These are phyloP conservation scores for Nilaparvata lugens DNA, from an alignment of 1,140 invertebrate genomes.

Conservation along the genomic window DNA sequence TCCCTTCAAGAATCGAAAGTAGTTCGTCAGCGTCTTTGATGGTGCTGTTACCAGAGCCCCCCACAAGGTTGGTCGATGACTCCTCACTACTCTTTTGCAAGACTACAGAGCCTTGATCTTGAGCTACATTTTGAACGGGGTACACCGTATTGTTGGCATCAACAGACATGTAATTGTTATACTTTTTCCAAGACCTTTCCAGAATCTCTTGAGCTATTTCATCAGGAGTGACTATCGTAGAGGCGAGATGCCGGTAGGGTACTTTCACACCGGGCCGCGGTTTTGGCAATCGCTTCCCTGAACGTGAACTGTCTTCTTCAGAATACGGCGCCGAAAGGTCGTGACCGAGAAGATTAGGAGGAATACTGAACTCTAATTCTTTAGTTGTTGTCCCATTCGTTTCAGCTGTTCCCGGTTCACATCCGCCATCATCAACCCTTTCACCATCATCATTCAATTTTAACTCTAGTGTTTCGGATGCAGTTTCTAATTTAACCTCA, in stretches of 20 bases:
- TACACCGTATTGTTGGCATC: too few relatives aligned
- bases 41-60: not conserved
- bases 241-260: constrained; percentile 38
- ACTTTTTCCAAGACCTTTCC: constrained; percentile 31
- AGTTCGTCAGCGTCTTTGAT: too few relatives aligned
- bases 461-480: not conserved
- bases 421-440: not conserved
- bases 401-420: not conserved
- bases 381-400: not conserved
- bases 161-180: not conserved
- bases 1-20: not conserved
- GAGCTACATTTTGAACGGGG: too few relatives aligned
- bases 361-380: constrained; percentile 9
- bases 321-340: constrained; percentile 24
- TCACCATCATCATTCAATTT: not conserved
- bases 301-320: constrained; percentile 19
- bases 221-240: constrained; percentile 38
- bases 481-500: not conserved
- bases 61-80: not conserved
- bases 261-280: constrained; percentile 38
- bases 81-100: not conserved
- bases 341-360: constrained; percentile 25
- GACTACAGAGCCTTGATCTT: too few relatives aligned
- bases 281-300: constrained; percentile 29
- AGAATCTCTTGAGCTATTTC: constrained; percentile 41